A percentile compares a stretch with the other conserved stretches of the same genome.
These are phyloP conservation scores for Macheiramphus alcinus DNA, from an alignment of 2,113 vertebrate genomes.

Conservation along the genomic window DNA sequence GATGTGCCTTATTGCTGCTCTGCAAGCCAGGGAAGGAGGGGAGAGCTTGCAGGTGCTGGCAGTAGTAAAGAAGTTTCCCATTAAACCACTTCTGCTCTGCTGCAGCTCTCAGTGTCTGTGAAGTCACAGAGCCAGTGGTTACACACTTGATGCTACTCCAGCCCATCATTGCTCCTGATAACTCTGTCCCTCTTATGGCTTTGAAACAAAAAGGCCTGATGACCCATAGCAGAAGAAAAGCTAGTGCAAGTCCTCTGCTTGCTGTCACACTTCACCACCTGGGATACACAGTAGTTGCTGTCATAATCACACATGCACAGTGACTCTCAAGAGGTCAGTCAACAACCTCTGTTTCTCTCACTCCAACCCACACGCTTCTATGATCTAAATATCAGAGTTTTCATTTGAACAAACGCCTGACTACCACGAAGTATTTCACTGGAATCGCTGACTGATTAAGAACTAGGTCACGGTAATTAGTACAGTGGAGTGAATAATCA, in stretches of 20 bases:
- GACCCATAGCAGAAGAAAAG: not conserved
- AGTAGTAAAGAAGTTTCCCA: not conserved
- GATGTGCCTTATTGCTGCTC: not conserved
- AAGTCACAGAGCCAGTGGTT: not conserved
- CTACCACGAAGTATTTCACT: not conserved
- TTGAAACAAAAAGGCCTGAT: not conserved
- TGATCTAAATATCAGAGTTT: not conserved
- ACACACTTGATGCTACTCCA: not conserved
- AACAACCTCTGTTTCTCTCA: not conserved
- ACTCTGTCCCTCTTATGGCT: not conserved
- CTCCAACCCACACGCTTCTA: not conserved
- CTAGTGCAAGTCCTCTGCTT: not conserved
- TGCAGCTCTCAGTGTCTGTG: not conserved
- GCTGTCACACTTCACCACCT: not conserved
- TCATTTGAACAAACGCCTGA: not conserved
- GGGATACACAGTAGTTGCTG: not conserved
- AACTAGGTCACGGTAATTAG: conserved; percentile 2
- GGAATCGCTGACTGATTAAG: not conserved
- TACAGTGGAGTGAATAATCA: not conserved
- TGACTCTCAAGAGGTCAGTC: not conserved
- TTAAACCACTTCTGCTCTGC: not conserved
- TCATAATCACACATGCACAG: not conserved
- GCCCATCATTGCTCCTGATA: not conserved
- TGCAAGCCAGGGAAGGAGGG: not conserved
- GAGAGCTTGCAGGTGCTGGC: not conserved